Evolutionary conservation across 2,113 vertebrate species (phyloP), one percentile per base, ranked within the genome.

Genomic region (Thunnus maccoyii): DNA sequence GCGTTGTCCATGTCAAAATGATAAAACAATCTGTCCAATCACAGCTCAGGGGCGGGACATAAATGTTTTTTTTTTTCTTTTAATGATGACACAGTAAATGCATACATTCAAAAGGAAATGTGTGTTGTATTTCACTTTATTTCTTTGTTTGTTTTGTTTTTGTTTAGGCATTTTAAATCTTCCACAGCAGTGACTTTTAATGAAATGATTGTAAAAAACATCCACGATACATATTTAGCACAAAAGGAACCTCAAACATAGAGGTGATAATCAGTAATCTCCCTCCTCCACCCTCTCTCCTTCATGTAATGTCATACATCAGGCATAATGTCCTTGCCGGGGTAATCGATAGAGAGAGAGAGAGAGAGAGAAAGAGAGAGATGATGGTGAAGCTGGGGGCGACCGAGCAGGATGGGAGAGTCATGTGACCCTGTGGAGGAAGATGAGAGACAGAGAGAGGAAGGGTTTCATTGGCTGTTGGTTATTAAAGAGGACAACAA

Each of bases 261-360:
- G 55, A 78, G 83, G 83, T 78, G 68, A 58, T 30, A 1, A 65
- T 41, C 78, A 20, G 16, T n/a, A 18, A 65, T 68, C 76, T 57
- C 58, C 63, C 64, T 64, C 36, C 36, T 41, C 36, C 36, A 41
- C 36, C 36, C 56, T 56, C 61, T 70, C 60, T 70, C 58, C 64
- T 82, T 50, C 52, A 6, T 72, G 61, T 72, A 73, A 82, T 56
- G 66, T 83, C 81, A 83, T 54, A 80, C 72, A 47, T 81, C 73
- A 84, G 72, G 10, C 54, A 54, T 52, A 27, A 66, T 78, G 87
- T 80, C 87, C 76, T 83, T 77, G 58, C 7, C n/a, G 15, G 58
- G 64, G 32, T 52, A 58, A 86, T 88, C 80, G 6, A 88, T 83
- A 50, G 15, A 18, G 85, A 68, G 36, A 63, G 72, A 58, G 58